Percentiles rank a stretch among this genome's conserved stretches.
phyloP scores from a whole-genome alignment of 2,797 vertebrate genomes.

The Enteromius paludinosus region DNA sequence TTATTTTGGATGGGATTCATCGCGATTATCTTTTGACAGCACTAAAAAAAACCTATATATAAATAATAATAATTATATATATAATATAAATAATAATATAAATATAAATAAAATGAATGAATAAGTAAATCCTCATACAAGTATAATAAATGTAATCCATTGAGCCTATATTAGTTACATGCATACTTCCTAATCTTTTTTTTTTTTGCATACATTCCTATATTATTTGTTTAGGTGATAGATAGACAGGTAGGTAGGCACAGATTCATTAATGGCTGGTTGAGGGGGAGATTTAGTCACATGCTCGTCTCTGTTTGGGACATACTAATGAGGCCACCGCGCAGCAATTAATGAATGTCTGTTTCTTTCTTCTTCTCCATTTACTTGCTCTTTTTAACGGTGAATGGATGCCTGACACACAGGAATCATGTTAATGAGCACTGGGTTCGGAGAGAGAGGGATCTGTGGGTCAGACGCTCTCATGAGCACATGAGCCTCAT shows the following conservation, averaged over 20 bases:
- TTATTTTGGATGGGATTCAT: too few relatives aligned
- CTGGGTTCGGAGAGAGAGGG: slow-evolving; percentile 10
- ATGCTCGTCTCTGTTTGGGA: slow-evolving; percentile 7
- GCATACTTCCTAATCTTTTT: not conserved
- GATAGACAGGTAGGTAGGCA: not conserved
- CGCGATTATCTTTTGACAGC: too few relatives aligned
- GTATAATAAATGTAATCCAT: not conserved
- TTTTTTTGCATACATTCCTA: not conserved
- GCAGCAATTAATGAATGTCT: slow-evolving; percentile 22
- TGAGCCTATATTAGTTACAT: not conserved
- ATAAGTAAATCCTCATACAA: not conserved
- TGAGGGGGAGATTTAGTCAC: slow-evolving; percentile 9
- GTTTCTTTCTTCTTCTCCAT: slow-evolving; percentile 17
- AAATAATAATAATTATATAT: too few relatives aligned
- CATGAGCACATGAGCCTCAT: slow-evolving; percentile 37
- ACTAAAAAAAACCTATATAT: too few relatives aligned
- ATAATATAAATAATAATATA: too few relatives aligned
- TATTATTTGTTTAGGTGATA: not conserved
- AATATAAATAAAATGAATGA: too few relatives aligned
- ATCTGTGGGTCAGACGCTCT: slow-evolving; percentile 46
- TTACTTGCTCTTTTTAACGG: slow-evolving; percentile 24
- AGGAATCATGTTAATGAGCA: slow-evolving; percentile 38
- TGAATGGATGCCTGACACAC: slow-evolving; percentile 25
- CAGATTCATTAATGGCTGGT: not conserved
- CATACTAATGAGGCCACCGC: slow-evolving; percentile 18